A percentile compares a stretch with the other conserved stretches of the same genome.
These are phyloP conservation scores for Porites lutea DNA, from an alignment of 64 coral and sea anemone species.

Conservation along the genomic window DNA sequence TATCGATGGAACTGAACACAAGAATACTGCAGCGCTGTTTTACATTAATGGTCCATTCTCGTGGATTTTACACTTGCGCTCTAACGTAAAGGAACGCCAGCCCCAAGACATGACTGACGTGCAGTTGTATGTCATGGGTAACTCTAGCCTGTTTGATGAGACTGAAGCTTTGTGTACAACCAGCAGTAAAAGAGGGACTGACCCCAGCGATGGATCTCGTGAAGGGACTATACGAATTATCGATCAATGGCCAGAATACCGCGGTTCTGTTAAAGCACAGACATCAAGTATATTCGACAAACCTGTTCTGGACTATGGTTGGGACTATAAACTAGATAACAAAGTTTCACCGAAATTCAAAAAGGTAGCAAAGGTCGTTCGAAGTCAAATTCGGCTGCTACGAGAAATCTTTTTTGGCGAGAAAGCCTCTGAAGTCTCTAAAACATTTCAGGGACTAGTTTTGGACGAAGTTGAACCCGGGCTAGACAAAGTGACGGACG, in stretches of 20 bases:
- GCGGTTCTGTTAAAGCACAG: constrained; percentile 43
- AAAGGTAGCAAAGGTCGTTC: constrained; percentile 47
- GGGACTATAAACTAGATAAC: constrained; percentile 49
- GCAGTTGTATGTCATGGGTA: constrained; percentile 72
- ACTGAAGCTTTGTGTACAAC: constrained; percentile 45
- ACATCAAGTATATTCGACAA: constrained; percentile 59
- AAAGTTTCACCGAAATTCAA: constrained; percentile 31
- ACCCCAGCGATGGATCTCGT: not conserved
- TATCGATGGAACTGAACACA: constrained; percentile 52
- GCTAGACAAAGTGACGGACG: constrained; percentile 45
- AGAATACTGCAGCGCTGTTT: not conserved
- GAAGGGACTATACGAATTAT: constrained; percentile 65
- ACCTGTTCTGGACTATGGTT: constrained; percentile 68
- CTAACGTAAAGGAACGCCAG: not conserved
- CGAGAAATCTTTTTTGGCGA: constrained; percentile 67
- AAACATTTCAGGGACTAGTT: constrained; percentile 15
- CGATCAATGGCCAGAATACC: constrained; percentile 71
- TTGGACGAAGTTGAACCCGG: constrained; percentile 59
- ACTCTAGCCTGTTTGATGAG: constrained; percentile 70
- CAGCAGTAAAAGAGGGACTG: not conserved
- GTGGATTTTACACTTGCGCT: constrained; percentile 67
- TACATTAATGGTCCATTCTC: constrained; percentile 71
- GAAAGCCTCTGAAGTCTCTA: constrained; percentile 4
- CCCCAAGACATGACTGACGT: constrained; percentile 64
- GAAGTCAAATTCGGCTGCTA: constrained; percentile 59